Base-by-base conservation (phyloP, 1,140 invertebrate species). In the Coboldia fuscipes region DNA sequence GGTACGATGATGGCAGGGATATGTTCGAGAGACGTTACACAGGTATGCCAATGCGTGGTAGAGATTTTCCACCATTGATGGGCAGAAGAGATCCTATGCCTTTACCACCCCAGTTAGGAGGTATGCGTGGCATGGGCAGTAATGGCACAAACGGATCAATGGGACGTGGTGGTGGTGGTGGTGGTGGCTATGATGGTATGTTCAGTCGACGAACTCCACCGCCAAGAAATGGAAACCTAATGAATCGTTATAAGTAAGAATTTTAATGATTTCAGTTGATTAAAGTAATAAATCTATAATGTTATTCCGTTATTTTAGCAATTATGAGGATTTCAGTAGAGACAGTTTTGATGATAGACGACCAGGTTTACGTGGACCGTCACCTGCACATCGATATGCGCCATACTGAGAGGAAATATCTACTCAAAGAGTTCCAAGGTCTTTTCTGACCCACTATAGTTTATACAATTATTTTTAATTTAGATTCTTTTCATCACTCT, bases 241-340 rank as follows among this genome's bases (percentile, higher is more conserved):
- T 58, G 36, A 50, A 56, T 35, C 51, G 58, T 19, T 14, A 5
- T 33, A 46, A 38, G 13, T 26, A 17, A 27, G 24, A 12, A 20
- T 32, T 12, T 20, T 14, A 34, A 15, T 9, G 16, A n/a, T 23
- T 4, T 30, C 3, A 23, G 35, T 33, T 36, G 12, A 18, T 19
- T 41, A 36, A 35, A 37, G 31, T 37, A 39, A 7, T 23, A 12
- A 23, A 5, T 23, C 5, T n/a, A 27, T 14, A 7, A 12, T 23
- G 22, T 32, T 32, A 12, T 9, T 32, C 10, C 37, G 38, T 49
- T 39, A 39, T 42, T 33, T 51, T 57, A 68, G 72, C 46, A 70
- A 77, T 60, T 82, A 78, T 61, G 77, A 82, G 63, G 78, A 81
- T 62, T 81, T 80, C 51, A 81, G 75, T 56, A 64, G 77, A 42